Base-by-base conservation (phyloP, 2,888 invertebrate genomes). In the Ferdinandea cuprea region DNA sequence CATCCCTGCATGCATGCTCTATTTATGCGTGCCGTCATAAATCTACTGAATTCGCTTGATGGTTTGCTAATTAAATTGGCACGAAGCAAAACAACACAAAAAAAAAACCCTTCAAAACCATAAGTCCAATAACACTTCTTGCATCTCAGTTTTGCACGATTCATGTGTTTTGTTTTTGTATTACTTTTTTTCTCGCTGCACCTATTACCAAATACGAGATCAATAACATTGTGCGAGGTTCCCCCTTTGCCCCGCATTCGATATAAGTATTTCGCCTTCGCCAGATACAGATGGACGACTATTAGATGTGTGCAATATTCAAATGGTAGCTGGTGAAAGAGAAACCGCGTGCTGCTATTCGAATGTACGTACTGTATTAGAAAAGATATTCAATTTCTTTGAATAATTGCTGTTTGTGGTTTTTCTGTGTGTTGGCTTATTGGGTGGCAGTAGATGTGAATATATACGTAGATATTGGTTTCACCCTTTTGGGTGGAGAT, bases 171-270 rank as follows among this genome's bases (percentile, higher is more conserved):
- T 8, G 17, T 35, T 17, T 17, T 37, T 68, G 19, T 72, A 35
- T 78, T 65, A 40, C 52, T 52, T 58, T 58, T 40, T 19, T 46
- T 37, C 50, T 44, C 46, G 48, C 74, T 48, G 42, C 63, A 66
- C 52, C 74, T 72, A 71, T 81, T 83, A 83, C 83, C 78, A 83
- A 83, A 78, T 78, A 63, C 63, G 83, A 83, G 83, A 83, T 83
- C 83, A 83, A 83, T 83, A 83, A 83, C 83, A 73, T 68, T 72
- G 42, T 42, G 63, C 17, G 44, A 17, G 1, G 25, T 5, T 5
- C 25, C 25, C 50, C 66, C 13, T 63, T 66, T 71, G 54, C 56
- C 46, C 40, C 44, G 61, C 66, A 63, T 77, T 77, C 59, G 71
- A 76, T 76, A 35, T 54, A n/a, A n/a, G n/a, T n/a, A 69, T 68